A percentile compares a stretch with the other conserved stretches of the same genome.
Evolutionary conservation across 2,113 vertebrate genomes (phyloP).

Genomic region (Capreolus pygargus): DNA sequence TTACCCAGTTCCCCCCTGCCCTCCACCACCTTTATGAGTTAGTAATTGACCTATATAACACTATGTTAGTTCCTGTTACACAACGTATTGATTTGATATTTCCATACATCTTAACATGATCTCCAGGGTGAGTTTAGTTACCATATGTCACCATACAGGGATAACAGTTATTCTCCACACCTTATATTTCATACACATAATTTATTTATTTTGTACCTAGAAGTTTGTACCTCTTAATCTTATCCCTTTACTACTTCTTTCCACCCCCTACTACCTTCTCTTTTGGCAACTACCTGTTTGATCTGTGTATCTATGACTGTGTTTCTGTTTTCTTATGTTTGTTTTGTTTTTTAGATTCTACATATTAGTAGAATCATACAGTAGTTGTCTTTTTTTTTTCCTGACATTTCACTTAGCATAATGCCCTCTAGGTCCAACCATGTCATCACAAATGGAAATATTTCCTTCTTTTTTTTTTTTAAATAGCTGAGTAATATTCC

Average conservation of each 20-base stretch:
- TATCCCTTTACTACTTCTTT: not conserved
- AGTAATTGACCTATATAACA: not conserved
- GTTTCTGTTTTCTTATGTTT: not conserved
- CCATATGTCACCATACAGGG: not conserved
- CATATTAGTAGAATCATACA: not conserved
- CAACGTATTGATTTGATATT: not conserved
- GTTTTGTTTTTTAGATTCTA: not conserved
- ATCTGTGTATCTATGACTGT: not conserved
- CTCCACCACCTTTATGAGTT: not conserved
- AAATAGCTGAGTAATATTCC: not conserved
- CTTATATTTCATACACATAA: not conserved
- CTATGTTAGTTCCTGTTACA: not conserved
- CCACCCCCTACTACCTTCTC: not conserved
- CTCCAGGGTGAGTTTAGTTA: not conserved
- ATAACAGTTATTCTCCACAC: not conserved
- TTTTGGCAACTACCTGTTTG: not conserved
- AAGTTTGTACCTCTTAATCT: not conserved
- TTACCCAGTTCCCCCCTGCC: not conserved
- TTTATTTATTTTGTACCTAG: not conserved
- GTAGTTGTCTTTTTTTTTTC: not conserved
- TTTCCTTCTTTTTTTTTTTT: not conserved
- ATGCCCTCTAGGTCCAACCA: not conserved
- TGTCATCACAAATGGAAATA: not conserved
- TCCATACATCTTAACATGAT: not conserved
- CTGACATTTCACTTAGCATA: not conserved